Evolutionary conservation across 2,113 vertebrate species (phyloP).

Genomic region (Rhea americana): DNA sequence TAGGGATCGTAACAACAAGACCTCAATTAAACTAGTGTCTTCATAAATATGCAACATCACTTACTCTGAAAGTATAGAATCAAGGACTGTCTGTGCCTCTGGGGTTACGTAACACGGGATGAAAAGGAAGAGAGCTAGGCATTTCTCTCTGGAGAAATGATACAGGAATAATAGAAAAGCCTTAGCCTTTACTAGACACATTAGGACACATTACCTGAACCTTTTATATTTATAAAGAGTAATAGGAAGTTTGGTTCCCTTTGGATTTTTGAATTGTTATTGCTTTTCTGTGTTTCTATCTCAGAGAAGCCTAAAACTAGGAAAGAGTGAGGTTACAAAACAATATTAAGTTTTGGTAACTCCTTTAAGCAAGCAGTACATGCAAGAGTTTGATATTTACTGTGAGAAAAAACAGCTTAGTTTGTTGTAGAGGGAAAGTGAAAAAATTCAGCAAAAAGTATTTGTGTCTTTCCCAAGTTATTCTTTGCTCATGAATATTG

Average conservation of each 20-base stretch:
- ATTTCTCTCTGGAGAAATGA: not conserved
- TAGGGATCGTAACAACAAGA: not conserved
- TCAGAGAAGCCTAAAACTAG: not conserved
- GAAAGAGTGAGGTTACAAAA: not conserved
- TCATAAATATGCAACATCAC: not conserved
- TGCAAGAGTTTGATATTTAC: not conserved
- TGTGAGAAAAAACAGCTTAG: not conserved
- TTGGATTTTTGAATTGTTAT: not conserved
- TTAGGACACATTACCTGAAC: not conserved
- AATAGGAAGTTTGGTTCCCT: not conserved
- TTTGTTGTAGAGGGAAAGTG: not conserved
- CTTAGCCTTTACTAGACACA: not conserved
- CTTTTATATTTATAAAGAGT: not conserved
- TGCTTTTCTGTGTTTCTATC: not conserved
- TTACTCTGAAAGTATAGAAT: not conserved
- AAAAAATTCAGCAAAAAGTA: not conserved
- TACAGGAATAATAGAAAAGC: not conserved
- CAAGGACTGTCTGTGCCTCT: not conserved
- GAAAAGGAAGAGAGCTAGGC: not conserved
- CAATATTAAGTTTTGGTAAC: not conserved
- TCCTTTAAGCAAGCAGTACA: not conserved
- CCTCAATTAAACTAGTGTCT: not conserved
- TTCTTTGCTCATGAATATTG: not conserved
- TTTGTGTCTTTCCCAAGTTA: not conserved
- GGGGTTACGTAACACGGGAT: not conserved